Conservation (phyloP, 1,140 invertebrate species). For the Sarcophaga peregrina region DNA sequence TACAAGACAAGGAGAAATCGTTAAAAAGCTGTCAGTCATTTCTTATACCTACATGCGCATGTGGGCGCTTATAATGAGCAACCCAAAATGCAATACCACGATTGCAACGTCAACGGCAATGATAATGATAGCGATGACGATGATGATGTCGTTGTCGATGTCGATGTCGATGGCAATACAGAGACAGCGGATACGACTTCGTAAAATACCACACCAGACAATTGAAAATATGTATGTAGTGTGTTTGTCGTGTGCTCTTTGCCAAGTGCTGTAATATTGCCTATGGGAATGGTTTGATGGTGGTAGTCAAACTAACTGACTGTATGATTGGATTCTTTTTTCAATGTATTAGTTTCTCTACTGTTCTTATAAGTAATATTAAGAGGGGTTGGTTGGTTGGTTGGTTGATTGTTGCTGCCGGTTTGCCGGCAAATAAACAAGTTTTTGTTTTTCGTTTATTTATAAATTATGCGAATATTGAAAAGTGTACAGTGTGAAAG, state of each 20-base stretch:
- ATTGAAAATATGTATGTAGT: too few species aligned
- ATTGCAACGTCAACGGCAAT: background rate
- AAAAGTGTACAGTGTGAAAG: too few species aligned
- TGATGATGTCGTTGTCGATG: background rate
- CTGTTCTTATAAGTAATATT: background rate
- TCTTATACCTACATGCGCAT: conserved; percentile 21
- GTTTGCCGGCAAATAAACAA: conserved; percentile 8
- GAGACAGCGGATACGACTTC: background rate
- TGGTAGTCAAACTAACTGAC: too few species aligned
- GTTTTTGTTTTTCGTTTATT: background rate
- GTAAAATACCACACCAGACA: too few species aligned
- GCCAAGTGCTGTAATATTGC: too few species aligned
- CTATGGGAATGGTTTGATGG: too few species aligned
- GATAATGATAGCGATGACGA: background rate
- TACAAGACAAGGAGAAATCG: background rate
- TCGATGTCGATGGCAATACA: background rate
- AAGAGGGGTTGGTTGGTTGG: background rate
- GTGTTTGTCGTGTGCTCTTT: too few species aligned
- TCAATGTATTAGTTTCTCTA: too few species aligned
- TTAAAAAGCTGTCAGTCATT: background rate
- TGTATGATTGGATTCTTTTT: too few species aligned
- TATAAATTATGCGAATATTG: background rate
- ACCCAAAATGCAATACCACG: background rate
- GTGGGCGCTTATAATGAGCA: conserved; percentile 9
- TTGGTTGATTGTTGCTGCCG: background rate